These are phyloP conservation scores for Lethrus apterus DNA, from an alignment of 1,140 invertebrate species.

Conservation along the genomic window DNA sequence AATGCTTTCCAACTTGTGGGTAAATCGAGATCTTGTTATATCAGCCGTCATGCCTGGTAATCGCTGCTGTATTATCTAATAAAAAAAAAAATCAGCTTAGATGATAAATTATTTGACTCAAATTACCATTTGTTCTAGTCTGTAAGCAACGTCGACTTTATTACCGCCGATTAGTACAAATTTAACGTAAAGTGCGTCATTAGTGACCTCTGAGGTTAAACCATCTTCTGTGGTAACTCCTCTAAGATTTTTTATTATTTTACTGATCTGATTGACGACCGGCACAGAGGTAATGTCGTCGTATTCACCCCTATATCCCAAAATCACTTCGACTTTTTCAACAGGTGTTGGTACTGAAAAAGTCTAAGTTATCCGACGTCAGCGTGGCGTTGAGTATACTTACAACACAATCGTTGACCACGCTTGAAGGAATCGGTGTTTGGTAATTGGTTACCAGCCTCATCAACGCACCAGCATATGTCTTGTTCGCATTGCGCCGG, in stretches of 20 bases:
- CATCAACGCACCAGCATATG: slow-evolving; percentile 80
- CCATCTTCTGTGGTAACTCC: slow-evolving; percentile 49
- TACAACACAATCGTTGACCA: slow-evolving; percentile 53
- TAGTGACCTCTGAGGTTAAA: slow-evolving; percentile 47
- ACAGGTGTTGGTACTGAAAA: slow-evolving; percentile 51
- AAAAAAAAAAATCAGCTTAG: slow-evolving; percentile 7
- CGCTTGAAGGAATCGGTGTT: slow-evolving; percentile 55
- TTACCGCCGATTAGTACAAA: slow-evolving; percentile 56
- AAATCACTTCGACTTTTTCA: slow-evolving; percentile 52
- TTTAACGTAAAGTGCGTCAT: slow-evolving; percentile 49
- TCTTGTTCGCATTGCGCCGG: slow-evolving; percentile 66
- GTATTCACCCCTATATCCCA: slow-evolving; percentile 53
- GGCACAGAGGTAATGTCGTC: slow-evolving; percentile 41
- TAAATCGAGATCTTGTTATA: slow-evolving; percentile 55
- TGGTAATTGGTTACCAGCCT: slow-evolving; percentile 68
- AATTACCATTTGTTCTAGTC: slow-evolving; percentile 55
- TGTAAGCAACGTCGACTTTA: slow-evolving; percentile 58
- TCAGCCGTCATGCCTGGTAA: slow-evolving; percentile 53
- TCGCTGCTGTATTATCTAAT: slow-evolving; percentile 51
- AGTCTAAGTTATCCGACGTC: too few species aligned
- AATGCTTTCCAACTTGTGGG: slow-evolving; percentile 46
- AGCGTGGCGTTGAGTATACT: too few species aligned
- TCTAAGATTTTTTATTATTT: slow-evolving; percentile 47
- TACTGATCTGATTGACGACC: slow-evolving; percentile 45
- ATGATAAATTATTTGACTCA: not conserved